Conservation (phyloP, 1,140 invertebrate species). For the Pseudomyrmex concolor region DNA sequence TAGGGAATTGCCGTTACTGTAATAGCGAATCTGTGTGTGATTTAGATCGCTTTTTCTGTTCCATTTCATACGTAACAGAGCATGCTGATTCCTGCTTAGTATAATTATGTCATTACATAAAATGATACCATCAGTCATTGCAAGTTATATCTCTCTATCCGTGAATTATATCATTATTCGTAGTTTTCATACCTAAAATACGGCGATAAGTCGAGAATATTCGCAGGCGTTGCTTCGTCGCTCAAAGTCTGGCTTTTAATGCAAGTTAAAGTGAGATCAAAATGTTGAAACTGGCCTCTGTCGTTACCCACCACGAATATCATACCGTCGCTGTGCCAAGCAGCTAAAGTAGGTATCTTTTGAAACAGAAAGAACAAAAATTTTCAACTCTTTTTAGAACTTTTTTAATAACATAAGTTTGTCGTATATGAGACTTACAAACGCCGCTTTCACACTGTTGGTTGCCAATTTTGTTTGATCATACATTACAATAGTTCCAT, state of each 20-base stretch:
- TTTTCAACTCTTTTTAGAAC: conserved; percentile 2
- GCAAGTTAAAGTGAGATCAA: conserved; percentile 89
- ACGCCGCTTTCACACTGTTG: conserved; percentile 87
- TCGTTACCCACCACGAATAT: conserved; percentile 90
- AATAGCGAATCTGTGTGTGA: conserved; percentile 82
- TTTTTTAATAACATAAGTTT: neutral
- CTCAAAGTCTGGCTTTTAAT: conserved; percentile 89
- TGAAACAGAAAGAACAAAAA: conserved; percentile 64
- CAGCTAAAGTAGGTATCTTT: conserved; percentile 89
- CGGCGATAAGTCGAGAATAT: conserved; percentile 88
- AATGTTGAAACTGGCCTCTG: conserved; percentile 91
- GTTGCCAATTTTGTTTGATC: conserved; percentile 88
- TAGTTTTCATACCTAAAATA: conserved; percentile 89
- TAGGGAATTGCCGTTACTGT: conserved; percentile 84
- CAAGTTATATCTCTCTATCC: conserved; percentile 29
- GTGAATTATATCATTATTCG: conserved; percentile 5
- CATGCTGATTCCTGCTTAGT: conserved; percentile 84
- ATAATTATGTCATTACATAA: conserved; percentile 41
- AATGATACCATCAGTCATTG: conserved; percentile 8
- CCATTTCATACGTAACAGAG: conserved; percentile 86
- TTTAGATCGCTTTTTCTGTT: conserved; percentile 85
- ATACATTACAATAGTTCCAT: conserved; percentile 91
- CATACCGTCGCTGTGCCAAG: conserved; percentile 90
- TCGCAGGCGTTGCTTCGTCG: conserved; percentile 88
- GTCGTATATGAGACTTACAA: conserved; percentile 85